Conservation (phyloP, 2,888 invertebrate species). For the Eugnorisma glareosa region DNA sequence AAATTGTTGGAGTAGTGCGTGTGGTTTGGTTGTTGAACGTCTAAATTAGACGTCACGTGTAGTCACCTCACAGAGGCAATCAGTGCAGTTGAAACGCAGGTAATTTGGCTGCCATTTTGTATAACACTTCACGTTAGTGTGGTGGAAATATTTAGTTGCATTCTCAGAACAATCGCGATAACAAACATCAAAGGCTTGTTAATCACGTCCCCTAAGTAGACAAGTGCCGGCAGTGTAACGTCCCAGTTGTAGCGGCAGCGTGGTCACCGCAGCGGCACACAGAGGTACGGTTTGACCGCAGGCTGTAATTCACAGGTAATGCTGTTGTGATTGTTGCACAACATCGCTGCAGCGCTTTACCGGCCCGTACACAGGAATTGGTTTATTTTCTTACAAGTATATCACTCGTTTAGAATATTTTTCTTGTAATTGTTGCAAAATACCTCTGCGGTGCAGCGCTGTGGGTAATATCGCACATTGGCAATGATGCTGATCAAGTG, state of each 20-base stretch:
- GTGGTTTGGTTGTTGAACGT: constrained; percentile 17
- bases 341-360: constrained; percentile 30
- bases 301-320: constrained; percentile 87
- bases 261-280: constrained; percentile 75
- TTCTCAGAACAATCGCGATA: constrained; percentile 31
- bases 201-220: background rate
- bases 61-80: constrained; percentile 29
- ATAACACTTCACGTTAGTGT: constrained; percentile 23
- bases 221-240: background rate
- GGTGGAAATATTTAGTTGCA: constrained; percentile 15
- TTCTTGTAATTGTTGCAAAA: constrained; percentile 64
- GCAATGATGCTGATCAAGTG: constrained; percentile 5
- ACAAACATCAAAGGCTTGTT: constrained; percentile 32
- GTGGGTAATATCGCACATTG: constrained; percentile 7
- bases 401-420: background rate
- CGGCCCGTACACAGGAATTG: constrained; percentile 27
- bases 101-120: constrained; percentile 42
- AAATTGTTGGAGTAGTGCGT: constrained; percentile 30
- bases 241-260: constrained; percentile 6
- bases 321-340: constrained; percentile 72
- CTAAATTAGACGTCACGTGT: constrained; percentile 45
- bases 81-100: constrained; percentile 35
- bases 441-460: background rate
- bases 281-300: constrained; percentile 73
- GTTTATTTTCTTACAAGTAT: constrained; percentile 19